Evolutionary conservation across 1,140 invertebrate genomes (phyloP).

Genomic region (Coptotermes formosanus): DNA sequence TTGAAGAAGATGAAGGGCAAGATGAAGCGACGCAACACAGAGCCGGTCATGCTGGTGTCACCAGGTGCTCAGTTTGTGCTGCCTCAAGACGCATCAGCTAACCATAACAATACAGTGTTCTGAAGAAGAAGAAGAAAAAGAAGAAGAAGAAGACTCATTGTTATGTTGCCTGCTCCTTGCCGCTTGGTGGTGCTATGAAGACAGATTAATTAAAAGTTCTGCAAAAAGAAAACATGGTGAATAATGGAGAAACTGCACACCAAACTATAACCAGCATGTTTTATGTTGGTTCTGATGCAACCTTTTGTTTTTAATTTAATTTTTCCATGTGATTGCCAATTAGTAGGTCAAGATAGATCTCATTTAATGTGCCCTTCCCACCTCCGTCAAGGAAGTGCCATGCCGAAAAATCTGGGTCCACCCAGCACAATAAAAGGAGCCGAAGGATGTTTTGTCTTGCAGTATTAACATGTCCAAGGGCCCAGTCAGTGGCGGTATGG

Average conservation of each 20-base stretch:
- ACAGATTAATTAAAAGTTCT: background rate
- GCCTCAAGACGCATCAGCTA: conserved; percentile 50
- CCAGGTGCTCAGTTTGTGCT: conserved; percentile 56
- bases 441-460: background rate
- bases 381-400: background rate
- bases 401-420: background rate
- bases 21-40: conserved; percentile 91
- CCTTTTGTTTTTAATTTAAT: conserved; percentile 28
- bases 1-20: conserved; percentile 90
- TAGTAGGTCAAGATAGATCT: conserved; percentile 21
- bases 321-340: conserved; percentile 26
- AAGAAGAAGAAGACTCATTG: too few relatives aligned
- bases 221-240: background rate
- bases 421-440: background rate
- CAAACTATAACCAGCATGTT: conserved; percentile 22
- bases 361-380: background rate
- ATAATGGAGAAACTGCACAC: background rate
- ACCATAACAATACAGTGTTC: conserved; percentile 46
- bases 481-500: background rate
- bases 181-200: background rate
- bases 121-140: conserved; percentile 38
- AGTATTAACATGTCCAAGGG: conserved; percentile 7
- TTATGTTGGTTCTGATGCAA: conserved; percentile 11
- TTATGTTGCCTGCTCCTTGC: background rate
- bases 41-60: conserved; percentile 81